A percentile compares a stretch with the other conserved stretches of the same genome.
Conservation (phyloP, 2,113 vertebrate species). For the Gnathonemus longibarbis region DNA sequence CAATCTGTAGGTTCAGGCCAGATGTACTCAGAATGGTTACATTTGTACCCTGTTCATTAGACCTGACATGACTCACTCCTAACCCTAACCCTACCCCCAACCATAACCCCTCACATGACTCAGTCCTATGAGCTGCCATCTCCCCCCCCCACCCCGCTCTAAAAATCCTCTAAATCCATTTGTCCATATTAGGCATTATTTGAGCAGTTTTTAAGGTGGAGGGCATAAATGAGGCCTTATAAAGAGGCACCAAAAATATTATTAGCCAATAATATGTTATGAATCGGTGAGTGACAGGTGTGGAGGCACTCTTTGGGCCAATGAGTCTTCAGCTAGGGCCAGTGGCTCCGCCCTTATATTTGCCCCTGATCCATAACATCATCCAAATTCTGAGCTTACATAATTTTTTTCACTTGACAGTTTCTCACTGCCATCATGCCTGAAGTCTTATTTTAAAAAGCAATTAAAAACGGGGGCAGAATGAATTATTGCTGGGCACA, state of each 20-base stretch:
- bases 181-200: neutral
- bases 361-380: neutral
- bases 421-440: neutral
- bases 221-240: neutral
- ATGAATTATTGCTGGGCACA: neutral
- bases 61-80: neutral
- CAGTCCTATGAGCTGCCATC: neutral
- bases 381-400: neutral
- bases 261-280: neutral
- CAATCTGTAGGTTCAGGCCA: neutral
- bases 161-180: neutral
- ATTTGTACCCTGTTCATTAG: neutral
- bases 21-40: neutral
- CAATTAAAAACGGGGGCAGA: neutral
- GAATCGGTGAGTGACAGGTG: neutral
- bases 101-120: too few species aligned
- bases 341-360: neutral
- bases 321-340: neutral
- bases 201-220: neutral
- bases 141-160: neutral
- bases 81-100: too few species aligned
- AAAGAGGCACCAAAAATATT: neutral
- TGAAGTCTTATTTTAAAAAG: neutral
- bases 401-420: neutral
- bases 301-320: neutral